phyloP scores from a whole-genome alignment of 2,797 vertebrate species.

The Semotilus atromaculatus region DNA sequence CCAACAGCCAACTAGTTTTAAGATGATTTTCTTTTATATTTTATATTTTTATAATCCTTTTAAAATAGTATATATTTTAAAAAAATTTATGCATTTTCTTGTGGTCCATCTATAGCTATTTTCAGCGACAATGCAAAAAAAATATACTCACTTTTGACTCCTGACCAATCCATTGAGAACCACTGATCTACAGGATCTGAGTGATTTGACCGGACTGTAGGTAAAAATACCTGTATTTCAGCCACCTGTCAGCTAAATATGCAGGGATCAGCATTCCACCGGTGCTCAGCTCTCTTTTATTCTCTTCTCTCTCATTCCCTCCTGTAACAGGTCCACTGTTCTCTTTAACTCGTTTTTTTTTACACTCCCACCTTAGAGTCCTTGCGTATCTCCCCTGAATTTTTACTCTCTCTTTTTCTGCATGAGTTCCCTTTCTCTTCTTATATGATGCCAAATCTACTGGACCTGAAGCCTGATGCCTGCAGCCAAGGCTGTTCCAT shows the following conservation, averaged over 20 bases:
- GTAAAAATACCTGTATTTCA: constrained; percentile 31
- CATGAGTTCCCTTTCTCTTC: constrained; percentile 1
- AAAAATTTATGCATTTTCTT: not conserved
- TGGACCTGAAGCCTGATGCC: constrained; percentile 17
- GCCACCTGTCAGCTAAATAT: constrained; percentile 24
- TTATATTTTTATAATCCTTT: not conserved
- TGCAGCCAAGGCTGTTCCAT: constrained; percentile 25
- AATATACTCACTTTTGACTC: not conserved
- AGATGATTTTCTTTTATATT: not conserved
- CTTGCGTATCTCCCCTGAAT: constrained; percentile 9
- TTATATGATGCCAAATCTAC: constrained; percentile 12
- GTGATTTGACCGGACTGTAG: not conserved
- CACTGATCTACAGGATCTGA: constrained; percentile 6
- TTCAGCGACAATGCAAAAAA: not conserved
- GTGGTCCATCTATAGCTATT: not conserved
- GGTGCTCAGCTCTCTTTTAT: constrained; percentile 14
- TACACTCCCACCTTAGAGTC: constrained; percentile 15
- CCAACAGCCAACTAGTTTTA: not conserved
- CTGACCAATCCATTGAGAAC: not conserved
- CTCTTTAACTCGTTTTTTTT: constrained; percentile 10
- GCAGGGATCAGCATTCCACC: constrained; percentile 29
- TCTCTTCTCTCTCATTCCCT: constrained; percentile 9
- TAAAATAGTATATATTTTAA: not conserved
- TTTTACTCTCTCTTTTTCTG: constrained; percentile 14
- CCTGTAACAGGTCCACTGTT: constrained; percentile 11